These are phyloP conservation scores for Ophiothrix spiculata DNA, from an alignment of 35 echinoderm and acorn worm genomes.

Conservation along the genomic window DNA sequence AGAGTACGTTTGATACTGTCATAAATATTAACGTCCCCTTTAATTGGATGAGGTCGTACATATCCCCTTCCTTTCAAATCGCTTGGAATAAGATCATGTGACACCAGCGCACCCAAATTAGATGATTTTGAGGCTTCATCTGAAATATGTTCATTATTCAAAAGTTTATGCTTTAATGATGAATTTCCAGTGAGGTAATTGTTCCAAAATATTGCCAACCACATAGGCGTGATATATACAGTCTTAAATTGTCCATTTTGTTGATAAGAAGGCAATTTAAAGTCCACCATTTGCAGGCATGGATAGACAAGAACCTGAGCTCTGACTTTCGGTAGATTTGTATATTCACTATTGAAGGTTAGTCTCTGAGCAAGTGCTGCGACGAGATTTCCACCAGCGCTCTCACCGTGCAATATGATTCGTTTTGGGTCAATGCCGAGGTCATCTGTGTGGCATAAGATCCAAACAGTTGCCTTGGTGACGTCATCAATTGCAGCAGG, in stretches of 20 bases:
- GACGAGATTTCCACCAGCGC: conserved; percentile 42
- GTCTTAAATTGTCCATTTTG: conserved; percentile 26
- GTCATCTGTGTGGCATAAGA: conserved; percentile 12
- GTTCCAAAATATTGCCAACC: background rate
- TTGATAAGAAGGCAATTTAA: conserved; percentile 41
- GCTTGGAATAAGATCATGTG: conserved; percentile 19
- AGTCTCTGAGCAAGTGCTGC: conserved; percentile 24
- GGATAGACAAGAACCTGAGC: conserved; percentile 35
- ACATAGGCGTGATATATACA: background rate
- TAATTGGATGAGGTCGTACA: background rate
- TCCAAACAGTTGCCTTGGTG: conserved; percentile 17
- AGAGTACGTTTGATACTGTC: conserved; percentile 22
- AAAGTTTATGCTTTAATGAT: background rate
- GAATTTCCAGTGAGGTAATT: background rate
- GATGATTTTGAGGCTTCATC: background rate
- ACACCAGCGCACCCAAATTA: background rate
- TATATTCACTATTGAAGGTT: background rate
- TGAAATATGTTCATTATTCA: conserved; percentile 17
- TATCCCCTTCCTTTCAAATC: conserved; percentile 23
- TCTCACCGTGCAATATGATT: conserved; percentile 26
- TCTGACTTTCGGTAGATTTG: conserved; percentile 8
- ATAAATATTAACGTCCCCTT: conserved; percentile 15
- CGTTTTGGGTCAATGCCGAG: conserved; percentile 18
- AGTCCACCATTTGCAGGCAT: conserved; percentile 37
- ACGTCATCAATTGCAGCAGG: conserved; percentile 38